These are phyloP conservation scores for Carassius carassius DNA, from an alignment of 2,113 vertebrate genomes.

Conservation along the genomic window DNA sequence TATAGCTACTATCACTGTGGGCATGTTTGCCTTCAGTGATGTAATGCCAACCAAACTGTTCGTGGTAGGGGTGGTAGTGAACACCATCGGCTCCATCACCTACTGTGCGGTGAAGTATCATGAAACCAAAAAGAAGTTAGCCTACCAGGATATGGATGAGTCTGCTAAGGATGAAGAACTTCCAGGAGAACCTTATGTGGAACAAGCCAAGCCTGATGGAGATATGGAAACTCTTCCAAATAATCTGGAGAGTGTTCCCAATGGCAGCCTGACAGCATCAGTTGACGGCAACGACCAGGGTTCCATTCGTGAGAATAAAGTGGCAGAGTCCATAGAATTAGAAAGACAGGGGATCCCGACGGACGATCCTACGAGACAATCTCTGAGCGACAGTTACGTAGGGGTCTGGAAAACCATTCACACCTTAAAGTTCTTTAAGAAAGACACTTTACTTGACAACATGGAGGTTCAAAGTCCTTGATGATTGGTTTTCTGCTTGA, in stretches of 20 bases:
- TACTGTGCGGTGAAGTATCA: constrained; percentile 93
- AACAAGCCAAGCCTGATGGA: constrained; percentile 52
- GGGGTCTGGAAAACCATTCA: constrained; percentile 90
- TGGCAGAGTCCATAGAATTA: constrained; percentile 67
- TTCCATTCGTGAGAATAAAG: constrained; percentile 34
- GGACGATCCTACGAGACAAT: constrained; percentile 64
- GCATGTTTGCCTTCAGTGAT: constrained; percentile 94
- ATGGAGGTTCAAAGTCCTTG: constrained; percentile 92
- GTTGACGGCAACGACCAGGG: constrained; percentile 19
- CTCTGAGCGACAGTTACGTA: constrained; percentile 81
- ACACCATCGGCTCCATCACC: constrained; percentile 92
- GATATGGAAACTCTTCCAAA: constrained; percentile 46
- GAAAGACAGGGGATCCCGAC: constrained; percentile 63
- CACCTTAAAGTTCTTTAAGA: constrained; percentile 84
- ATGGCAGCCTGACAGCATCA: constrained; percentile 43
- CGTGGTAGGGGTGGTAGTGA: constrained; percentile 92
- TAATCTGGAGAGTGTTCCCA: constrained; percentile 27
- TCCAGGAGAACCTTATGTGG: constrained; percentile 61
- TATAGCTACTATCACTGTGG: constrained; percentile 95
- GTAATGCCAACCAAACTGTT: constrained; percentile 91
- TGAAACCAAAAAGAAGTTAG: constrained; percentile 86
- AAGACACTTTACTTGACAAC: constrained; percentile 89
- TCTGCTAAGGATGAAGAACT: constrained; percentile 71
- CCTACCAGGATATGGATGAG: constrained; percentile 90
- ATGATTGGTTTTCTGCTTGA: constrained; percentile 51